Evolutionary conservation across 2,113 vertebrate genomes (phyloP).

Genomic region (Mormoops blainvillei): DNA sequence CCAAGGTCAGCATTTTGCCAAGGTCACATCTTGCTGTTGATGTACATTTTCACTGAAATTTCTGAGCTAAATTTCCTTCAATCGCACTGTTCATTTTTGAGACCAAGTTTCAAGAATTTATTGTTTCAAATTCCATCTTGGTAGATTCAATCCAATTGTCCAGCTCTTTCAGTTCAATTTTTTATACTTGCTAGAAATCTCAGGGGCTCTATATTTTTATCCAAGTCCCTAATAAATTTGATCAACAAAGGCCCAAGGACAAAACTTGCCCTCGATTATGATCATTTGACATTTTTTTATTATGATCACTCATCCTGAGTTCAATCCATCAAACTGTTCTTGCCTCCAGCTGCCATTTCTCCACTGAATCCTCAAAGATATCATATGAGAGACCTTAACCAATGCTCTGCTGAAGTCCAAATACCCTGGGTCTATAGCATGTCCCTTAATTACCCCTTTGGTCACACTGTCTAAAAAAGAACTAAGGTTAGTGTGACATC

Average conservation of each 20-base stretch:
- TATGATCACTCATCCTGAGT: neutral
- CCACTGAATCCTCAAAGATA: neutral
- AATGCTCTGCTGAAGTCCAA: neutral
- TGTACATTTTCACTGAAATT: neutral
- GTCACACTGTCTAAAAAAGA: slow-evolving; percentile 17
- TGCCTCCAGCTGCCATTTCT: slow-evolving; percentile 18
- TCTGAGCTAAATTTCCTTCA: neutral
- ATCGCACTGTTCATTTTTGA: neutral
- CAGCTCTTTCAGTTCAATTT: neutral
- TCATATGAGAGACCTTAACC: neutral
- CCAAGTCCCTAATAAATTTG: neutral
- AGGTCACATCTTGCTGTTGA: neutral
- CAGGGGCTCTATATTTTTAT: neutral
- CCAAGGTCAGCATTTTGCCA: neutral
- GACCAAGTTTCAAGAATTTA: neutral
- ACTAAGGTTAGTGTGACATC: neutral
- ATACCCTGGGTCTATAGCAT: neutral
- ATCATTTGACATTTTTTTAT: neutral
- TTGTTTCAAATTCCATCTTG: neutral
- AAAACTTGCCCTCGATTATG: neutral
- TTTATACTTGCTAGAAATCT: neutral
- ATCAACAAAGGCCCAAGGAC: slow-evolving; percentile 14
- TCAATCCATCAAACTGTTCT: neutral
- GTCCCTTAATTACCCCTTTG: neutral
- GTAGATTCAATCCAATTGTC: neutral